Conservation (phyloP, 1,140 invertebrate species). For the Berghia stephanieae region DNA sequence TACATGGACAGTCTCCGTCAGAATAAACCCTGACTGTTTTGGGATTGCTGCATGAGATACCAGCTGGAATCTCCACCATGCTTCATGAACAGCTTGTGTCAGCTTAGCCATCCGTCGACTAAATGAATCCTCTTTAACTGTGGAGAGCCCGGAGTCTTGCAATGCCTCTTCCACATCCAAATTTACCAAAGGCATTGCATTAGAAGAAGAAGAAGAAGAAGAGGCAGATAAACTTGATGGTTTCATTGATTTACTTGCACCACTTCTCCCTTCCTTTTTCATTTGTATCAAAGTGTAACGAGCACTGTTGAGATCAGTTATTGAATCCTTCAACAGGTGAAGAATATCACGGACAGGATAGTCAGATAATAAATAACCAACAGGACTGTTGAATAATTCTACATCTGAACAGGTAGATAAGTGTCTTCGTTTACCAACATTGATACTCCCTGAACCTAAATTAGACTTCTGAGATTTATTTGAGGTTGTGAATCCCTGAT, state of each 20-base stretch:
- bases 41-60: slow-evolving; percentile 58
- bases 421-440: no score
- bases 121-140: slow-evolving; percentile 44
- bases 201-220: no score
- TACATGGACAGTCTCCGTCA: slow-evolving; percentile 43
- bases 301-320: slow-evolving; percentile 54
- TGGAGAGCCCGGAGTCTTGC: slow-evolving; percentile 43
- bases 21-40: slow-evolving; percentile 48
- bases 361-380: slow-evolving; percentile 62
- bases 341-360: slow-evolving; percentile 63
- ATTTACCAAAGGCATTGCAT: no score
- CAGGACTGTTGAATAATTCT: neutral
- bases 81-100: slow-evolving; percentile 61
- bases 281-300: slow-evolving; percentile 46
- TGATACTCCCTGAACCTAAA: no score
- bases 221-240: no score
- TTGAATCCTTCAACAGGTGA: slow-evolving; percentile 55
- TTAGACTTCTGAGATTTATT: no score
- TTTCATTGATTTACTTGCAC: no score
- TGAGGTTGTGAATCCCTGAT: no score
- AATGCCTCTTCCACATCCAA: slow-evolving; percentile 46
- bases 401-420: no score
- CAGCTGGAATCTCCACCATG: slow-evolving; percentile 64
- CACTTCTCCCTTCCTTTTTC: slow-evolving; percentile 37
- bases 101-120: slow-evolving; percentile 51